Percentiles rank a stretch among this genome's conserved stretches.
These are phyloP conservation scores for Apotomis betuletana DNA, from an alignment of 2,888 invertebrate species.

Conservation along the genomic window DNA sequence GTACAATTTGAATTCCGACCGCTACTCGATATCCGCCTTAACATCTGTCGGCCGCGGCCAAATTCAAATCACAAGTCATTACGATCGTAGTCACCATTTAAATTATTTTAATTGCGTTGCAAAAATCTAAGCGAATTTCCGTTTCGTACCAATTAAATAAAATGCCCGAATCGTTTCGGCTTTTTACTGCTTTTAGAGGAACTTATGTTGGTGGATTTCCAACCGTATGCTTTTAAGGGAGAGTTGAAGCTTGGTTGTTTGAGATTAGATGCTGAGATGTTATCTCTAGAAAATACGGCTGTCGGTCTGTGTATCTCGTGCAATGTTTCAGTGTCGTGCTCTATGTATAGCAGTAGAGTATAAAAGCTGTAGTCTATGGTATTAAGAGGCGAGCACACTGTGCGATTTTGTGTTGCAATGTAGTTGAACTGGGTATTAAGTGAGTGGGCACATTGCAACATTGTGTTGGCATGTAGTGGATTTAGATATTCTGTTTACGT, in stretches of 20 bases:
- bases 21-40: neutral
- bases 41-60: neutral
- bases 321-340: conserved; percentile 21
- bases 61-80: conserved; percentile 3
- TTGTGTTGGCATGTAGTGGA: no score
- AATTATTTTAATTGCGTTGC: conserved; percentile 22
- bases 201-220: neutral
- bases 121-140: conserved; percentile 21
- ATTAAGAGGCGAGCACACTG: neutral
- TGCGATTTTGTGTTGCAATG: neutral
- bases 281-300: conserved; percentile 30
- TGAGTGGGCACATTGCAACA: no score
- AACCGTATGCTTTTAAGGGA: neutral
- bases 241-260: neutral
- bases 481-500: no score
- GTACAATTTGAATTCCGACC: neutral
- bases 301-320: conserved; percentile 31
- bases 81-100: neutral
- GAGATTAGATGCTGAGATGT: conserved; percentile 27
- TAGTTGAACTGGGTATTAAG: neutral
- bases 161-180: conserved; percentile 5
- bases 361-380: conserved; percentile 3
- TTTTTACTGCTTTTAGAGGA: conserved; percentile 6
- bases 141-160: conserved; percentile 32
- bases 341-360: neutral